A percentile compares a stretch with the other conserved stretches of the same genome.
Evolutionary conservation across 2,113 vertebrate genomes (phyloP).

Genomic region (Irena cyanogastra): DNA sequence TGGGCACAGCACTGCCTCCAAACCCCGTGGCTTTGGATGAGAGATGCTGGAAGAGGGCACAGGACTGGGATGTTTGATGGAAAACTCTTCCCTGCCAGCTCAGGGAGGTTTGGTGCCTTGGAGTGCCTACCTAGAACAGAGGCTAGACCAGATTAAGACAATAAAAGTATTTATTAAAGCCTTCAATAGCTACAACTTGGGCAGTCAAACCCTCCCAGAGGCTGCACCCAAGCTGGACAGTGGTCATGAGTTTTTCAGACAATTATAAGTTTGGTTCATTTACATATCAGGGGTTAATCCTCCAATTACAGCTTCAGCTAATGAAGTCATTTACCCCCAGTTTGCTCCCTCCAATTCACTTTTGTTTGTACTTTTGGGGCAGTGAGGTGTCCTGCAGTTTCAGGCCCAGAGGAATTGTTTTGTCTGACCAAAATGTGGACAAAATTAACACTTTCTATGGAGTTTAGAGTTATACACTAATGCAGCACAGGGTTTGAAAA

Average conservation of each 20-base stretch:
- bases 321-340: background rate
- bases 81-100: background rate
- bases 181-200: background rate
- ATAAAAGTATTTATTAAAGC: background rate
- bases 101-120: background rate
- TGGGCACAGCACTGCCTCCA: background rate
- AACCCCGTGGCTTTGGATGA: fast-evolving
- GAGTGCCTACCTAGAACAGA: background rate
- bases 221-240: background rate
- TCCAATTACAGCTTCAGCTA: background rate
- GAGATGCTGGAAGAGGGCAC: background rate
- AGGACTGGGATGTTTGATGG: background rate
- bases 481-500: background rate
- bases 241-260: background rate
- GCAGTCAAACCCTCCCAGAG: background rate
- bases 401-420: background rate
- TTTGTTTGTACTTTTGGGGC: background rate
- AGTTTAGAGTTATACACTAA: background rate
- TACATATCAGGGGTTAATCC: background rate
- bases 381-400: background rate
- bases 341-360: background rate
- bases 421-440: background rate
- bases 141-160: no score
- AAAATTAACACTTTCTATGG: background rate
- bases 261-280: no score